phyloP scores from a whole-genome alignment of 1,140 invertebrate genomes.

The Phymorhynchus buccinoides region DNA sequence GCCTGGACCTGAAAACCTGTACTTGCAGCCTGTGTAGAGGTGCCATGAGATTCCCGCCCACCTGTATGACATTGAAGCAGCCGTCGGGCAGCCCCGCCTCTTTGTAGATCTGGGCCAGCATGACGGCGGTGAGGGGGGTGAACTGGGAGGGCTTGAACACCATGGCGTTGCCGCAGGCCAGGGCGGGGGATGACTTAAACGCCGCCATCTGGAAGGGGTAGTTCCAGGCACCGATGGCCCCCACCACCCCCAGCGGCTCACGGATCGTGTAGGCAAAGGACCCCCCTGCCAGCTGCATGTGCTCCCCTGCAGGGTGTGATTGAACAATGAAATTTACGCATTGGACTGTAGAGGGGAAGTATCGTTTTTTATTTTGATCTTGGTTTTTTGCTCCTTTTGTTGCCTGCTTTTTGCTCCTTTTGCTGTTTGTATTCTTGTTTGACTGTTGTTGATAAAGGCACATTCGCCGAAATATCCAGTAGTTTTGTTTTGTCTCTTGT shows the following conservation, averaged over 20 bases:
- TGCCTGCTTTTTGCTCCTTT: too few relatives aligned
- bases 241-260: slow-evolving; percentile 77
- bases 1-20: too few relatives aligned
- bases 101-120: slow-evolving; percentile 76
- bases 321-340: neutral
- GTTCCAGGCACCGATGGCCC: slow-evolving; percentile 78
- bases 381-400: too few relatives aligned
- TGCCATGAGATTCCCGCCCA: slow-evolving; percentile 52
- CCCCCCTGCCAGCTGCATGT: slow-evolving; percentile 66
- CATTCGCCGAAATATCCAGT: too few relatives aligned
- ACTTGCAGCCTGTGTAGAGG: too few relatives aligned
- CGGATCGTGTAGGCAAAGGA: slow-evolving; percentile 74
- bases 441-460: too few relatives aligned
- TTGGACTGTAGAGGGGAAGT: too few relatives aligned
- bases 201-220: slow-evolving; percentile 78
- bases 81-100: slow-evolving; percentile 76
- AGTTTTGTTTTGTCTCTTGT: too few relatives aligned
- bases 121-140: slow-evolving; percentile 76
- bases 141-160: slow-evolving; percentile 78
- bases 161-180: slow-evolving; percentile 77
- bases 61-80: slow-evolving; percentile 78
- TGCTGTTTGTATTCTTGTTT: too few relatives aligned
- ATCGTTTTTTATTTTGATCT: too few relatives aligned
- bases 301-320: slow-evolving; percentile 66
- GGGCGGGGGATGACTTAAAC: slow-evolving; percentile 75